Evolutionary conservation across 2,797 vertebrate species (phyloP).

Genomic region (Trachops cirrhosus): DNA sequence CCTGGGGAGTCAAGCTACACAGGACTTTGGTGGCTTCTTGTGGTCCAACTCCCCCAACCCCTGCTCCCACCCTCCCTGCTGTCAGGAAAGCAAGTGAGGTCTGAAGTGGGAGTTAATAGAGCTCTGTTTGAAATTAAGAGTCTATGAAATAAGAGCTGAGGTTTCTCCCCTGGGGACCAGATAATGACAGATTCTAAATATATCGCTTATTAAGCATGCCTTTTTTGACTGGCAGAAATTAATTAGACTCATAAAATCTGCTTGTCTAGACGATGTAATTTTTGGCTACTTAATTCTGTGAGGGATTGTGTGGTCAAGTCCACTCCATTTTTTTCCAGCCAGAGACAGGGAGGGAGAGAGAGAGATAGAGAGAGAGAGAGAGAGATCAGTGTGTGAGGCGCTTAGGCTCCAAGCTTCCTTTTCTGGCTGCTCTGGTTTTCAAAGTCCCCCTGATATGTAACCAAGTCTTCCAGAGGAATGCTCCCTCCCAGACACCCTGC

Average conservation of each 20-base stretch:
- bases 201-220: constrained; percentile 60
- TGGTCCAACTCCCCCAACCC: fast-evolving
- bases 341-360: not conserved
- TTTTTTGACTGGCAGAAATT: constrained; percentile 67
- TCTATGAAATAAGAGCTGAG: constrained; percentile 59
- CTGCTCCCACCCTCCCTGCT: fast-evolving
- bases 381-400: not conserved
- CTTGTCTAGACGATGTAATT: constrained; percentile 72
- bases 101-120: not conserved
- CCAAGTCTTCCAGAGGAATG: not conserved
- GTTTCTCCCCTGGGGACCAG: constrained; percentile 57
- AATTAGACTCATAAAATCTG: constrained; percentile 70
- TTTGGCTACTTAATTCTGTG: constrained; percentile 55
- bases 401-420: not conserved
- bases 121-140: constrained; percentile 55
- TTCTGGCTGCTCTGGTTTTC: not conserved
- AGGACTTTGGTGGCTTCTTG: not conserved
- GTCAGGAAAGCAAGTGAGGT: not conserved
- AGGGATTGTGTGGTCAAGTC: not conserved
- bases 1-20: not conserved
- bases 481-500: no score
- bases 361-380: no score
- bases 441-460: not conserved
- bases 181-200: constrained; percentile 72
- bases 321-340: not conserved